Evolutionary conservation across 1,140 invertebrate species (phyloP), one percentile per base, ranked within the genome.

Genomic region (Littorina saxatilis): DNA sequence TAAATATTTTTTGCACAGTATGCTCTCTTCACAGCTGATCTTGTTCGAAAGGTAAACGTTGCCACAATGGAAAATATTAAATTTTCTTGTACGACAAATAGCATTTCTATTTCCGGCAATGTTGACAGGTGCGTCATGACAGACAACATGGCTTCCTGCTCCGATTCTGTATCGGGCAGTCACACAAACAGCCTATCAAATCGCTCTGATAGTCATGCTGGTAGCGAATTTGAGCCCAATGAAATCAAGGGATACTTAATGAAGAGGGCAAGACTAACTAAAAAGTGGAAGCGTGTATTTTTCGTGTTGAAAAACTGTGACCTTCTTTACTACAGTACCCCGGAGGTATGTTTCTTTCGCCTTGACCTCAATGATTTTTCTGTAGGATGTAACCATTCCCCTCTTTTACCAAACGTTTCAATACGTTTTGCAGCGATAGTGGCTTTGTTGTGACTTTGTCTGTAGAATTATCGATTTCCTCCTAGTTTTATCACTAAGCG

Each of bases 241-340:
- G 89, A 90, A 85, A 80, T 89, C 13, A 88, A 88, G 81, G 90
- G 90, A 39, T 91, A 89, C 85, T 83, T 91, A 50, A 87, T 89
- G 87, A 91, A 90, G 68, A 82, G 90, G 50, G 88, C 89, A 37
- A 87, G 86, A 72, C 58, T 88, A 66, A 84, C 88, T 13, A 79
- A 83, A 73, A 87, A 85, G 70, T 89, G 88, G 88, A 85, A 85
- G 75, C 74, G 75, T 75, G 85, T 88, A 43, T 92, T 89, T 89
- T 91, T 91, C 81, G 77, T 88, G 29, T 83, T 91, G 80, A 88
- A 89, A 85, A 91, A 90, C 61, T 88, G 89, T 50, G 86, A 89
- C 81, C 81, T 92, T 29, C 85, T 87, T 37, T 92, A 92, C 82
- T 89, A 90, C 70, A 84, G 88, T 47, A 82, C 85, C 66, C 86